Base-by-base conservation (phyloP, 2,797 vertebrate genomes). In the Saxicola maurus region DNA sequence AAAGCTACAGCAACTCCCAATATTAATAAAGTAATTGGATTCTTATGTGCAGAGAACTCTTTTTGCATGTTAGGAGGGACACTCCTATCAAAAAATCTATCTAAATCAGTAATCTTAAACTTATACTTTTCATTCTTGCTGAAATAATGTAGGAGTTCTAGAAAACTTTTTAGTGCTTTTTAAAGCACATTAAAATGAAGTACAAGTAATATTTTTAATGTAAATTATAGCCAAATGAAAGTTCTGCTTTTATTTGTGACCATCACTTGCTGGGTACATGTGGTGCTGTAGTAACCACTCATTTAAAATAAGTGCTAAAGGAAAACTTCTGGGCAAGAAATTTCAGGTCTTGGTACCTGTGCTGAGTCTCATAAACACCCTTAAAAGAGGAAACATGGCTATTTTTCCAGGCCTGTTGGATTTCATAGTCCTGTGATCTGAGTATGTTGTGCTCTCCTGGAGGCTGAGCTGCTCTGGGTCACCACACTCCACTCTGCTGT, bases 111-210 rank as follows among this genome's bases (percentile, higher is more conserved):
- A 10, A 40, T 56, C 23, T 64, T 82, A 59, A 82, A 69, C 20
- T 33, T 30, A 4, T 30, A 72, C 27, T 83, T 68, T 82, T 86
- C 55, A 84, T 78, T 96, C 71, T 86, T 94, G 73, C 53, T 87
- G 31, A 42, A 75, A 73, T 43, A 83, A 66, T 78, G 53, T 65
- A 83, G 25, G 55, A 69, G 40, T 66, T 91, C 83, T 89, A 56
- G 65, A 90, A 93, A 92, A 82, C 31, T 37, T 73, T 38, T 14
- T 21, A 28, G 12, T 48, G 68, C 59, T 81, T 67, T 86, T 84
- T 17, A 53, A 87, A 68, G 31, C 20, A 11, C 10, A 6, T 9
- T 82, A 48, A 57, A 73, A 24, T 81, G 30, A 89, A 88, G 51
- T 38, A 11, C 43, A 30, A 64, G 68, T 66, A 40, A 48, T 35